Evolutionary conservation across 2,113 vertebrate genomes (phyloP), one percentile per base, ranked within the genome.

Genomic region (Ciconia stormi): DNA sequence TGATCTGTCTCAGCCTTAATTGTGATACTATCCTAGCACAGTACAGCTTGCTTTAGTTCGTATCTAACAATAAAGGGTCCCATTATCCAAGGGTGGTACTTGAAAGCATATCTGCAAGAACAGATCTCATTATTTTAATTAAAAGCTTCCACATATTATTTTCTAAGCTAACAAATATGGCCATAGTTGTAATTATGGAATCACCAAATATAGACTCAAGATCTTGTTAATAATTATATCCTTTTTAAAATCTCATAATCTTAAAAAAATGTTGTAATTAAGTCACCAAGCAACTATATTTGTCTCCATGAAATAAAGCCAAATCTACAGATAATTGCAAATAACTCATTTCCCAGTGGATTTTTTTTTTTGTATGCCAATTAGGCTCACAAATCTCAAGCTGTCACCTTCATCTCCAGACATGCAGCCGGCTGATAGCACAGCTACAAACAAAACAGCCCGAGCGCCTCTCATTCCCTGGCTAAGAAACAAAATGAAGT

Each of bases 301-400:
- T 96, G 94, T 94, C 95, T 97, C 87, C 59, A 74, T 88, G 97
- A 97, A 97, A 96, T 93, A 97, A 96, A 97, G 96, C 96, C 96
- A 95, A 97, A 96, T 88, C 94, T 96, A 96, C 84, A 94, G 95
- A 97, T 97, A 97, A 97, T 96, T 96, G 95, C 94, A 96, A 97
- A 93, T 90, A 96, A 95, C 86, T 95, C 78, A 76, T 90, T 96
- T 97, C 95, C 94, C 95, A 81, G 84, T 12, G 84, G 96, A 94
- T 76, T 77, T 66, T 79, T 89, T 63, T 82, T 91, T 80, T 76
- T 56, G 94, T 95, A 89, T 92, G 93, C 95, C 97, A 97, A 97
- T 96, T 96, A 96, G 91, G 94, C 93, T 96, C 91, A 95, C 95
- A 96, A 94, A 97, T 96, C 93, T 97, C 95, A 97, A 96, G 97